Base-by-base conservation (phyloP, 2,888 invertebrate species). In the Drosophila meridionalis region DNA sequence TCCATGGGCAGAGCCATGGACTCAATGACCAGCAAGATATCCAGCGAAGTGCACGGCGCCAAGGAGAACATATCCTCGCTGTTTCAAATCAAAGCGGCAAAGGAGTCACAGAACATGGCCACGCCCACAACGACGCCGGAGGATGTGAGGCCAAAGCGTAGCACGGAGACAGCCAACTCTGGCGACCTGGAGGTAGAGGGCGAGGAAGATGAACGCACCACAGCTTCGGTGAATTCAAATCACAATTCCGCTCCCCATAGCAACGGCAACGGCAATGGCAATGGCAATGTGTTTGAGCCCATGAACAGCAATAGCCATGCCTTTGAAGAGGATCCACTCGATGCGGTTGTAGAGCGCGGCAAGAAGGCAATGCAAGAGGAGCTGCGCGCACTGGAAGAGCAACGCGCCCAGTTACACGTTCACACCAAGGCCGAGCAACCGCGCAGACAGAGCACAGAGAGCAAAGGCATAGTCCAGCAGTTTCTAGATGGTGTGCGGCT, bases 201-300 rank as follows among this genome's bases (percentile, higher is more conserved):
- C 0, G 73, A 88, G 58, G 92, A 92, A 63, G 93, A 93, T 67
- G 93, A 93, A 65, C 84, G 92, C 1, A 93, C 93, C 11, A 93
- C 93, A 2, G 93, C 93, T 5, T 93, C 93, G 0, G 92, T 92
- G 1, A 93, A 92, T 67, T 93, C 93, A 0, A 92, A 90, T 55
- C 89, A 90, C 48, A 90, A 89, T 34, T 90, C 89, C 2, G 78
- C 82, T 0, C 87, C 28, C 4, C 68, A 45, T 26, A 40, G 40
- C 14, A 36, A 53, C 38, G 42, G 40, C 56, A 36, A 55, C 28
- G 53, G 57, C 34, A 47, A 58, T n/a, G 58, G 87, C 5, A 42
- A 43, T 20, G 43, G 36, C 36, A 34, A 69, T 30, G 69, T 69
- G 12, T 91, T 80, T 28, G 89, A 87, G 68, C 63, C 88, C 1